Evolutionary conservation across 2,797 vertebrate genomes (phyloP), one percentile per base, ranked within the genome.

Genomic region (Somateria mollissima): DNA sequence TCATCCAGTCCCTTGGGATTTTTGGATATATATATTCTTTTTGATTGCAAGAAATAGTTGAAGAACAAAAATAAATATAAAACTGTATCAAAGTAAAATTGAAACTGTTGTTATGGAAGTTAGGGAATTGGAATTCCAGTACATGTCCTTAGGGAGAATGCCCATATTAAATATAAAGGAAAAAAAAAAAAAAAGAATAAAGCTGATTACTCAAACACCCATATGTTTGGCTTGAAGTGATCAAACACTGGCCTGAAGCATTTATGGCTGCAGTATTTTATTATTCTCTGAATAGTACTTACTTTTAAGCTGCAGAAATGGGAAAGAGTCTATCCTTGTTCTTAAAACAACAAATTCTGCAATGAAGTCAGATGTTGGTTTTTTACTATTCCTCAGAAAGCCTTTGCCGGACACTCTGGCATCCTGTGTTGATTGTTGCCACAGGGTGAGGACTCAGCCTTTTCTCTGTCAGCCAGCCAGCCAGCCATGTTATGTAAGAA

Each of bases 401-500:
- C 6, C 24, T 86, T 56, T 71, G 32, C 36, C 75, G 49, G 13
- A 36, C 25, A 8, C 17, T 34, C 10, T 36, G 66, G 28, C 17
- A 4, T 57, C 16, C 36, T 65, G 5, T 58, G 13, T 27, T 79
- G 49, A 22, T 76, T 19, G 3, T 45, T 76, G 41, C n/a, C 56
- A 25, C 0, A 1, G 5, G 19, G 18, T 7, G 16, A 58, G 39
- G 27, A 30, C 13, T 58, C 2, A 1, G 20, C 8, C 37, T 73
- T 72, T 78, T 84, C 7, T 74, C 13, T 67, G 8, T 43, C 53
- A 84, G 10, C 9, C 36, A 37, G 11, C 1, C 34, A 67, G 41
- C 1, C 39, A 67, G 41, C 4, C 19, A 61, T 8, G 6, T 73
- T 66, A 13, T 27, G 8, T 71, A 21, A 25, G 36, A 57, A 32